phyloP scores from a whole-genome alignment of 2,113 vertebrate species.

The Saimiri boliviensis region DNA sequence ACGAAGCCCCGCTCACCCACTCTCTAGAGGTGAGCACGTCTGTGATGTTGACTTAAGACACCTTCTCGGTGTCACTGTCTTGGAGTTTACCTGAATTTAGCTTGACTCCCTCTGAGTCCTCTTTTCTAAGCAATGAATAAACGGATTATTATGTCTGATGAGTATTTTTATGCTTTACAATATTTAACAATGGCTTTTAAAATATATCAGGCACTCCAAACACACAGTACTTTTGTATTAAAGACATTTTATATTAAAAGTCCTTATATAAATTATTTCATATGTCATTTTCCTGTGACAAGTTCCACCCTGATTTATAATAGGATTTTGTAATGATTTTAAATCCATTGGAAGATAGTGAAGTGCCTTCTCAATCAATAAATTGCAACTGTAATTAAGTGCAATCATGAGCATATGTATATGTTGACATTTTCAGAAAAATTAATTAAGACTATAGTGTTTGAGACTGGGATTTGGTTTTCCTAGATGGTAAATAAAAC shows the following conservation, averaged over 20 bases:
- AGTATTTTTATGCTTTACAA: not conserved
- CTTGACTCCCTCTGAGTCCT: accelerated
- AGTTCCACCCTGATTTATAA: accelerated
- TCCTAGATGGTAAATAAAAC: not conserved
- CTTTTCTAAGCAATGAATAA: not conserved
- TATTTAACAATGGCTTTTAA: not conserved
- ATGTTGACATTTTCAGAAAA: not conserved
- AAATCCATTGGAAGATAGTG: not conserved
- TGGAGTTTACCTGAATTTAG: not conserved
- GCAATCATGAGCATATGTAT: not conserved
- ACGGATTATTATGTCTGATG: not conserved
- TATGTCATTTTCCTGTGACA: too few relatives aligned
- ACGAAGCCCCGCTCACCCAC: accelerated
- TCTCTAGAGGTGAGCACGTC: too few relatives aligned
- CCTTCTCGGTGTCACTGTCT: accelerated
- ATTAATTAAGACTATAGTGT: not conserved
- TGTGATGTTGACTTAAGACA: not conserved
- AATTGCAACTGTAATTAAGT: accelerated
- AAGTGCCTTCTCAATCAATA: accelerated
- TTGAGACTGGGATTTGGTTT: not conserved
- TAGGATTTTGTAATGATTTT: not conserved
- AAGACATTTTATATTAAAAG: not conserved
- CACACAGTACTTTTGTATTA: not conserved
- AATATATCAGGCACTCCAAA: not conserved
- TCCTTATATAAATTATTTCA: too few relatives aligned